Evolutionary conservation across 2,797 vertebrate genomes (phyloP).

Genomic region (Enteromius treurensis): DNA sequence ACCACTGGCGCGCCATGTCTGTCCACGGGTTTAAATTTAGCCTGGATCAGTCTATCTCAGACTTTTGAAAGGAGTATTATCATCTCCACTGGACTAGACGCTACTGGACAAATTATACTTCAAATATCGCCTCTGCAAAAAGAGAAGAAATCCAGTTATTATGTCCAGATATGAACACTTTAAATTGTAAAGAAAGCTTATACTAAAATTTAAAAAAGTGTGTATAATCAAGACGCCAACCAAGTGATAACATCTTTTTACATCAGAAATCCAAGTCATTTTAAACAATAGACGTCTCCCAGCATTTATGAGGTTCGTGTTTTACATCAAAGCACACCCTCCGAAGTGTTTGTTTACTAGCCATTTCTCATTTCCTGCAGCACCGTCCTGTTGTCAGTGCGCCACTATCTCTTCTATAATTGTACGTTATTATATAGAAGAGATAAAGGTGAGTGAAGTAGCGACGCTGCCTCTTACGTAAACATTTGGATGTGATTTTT

Average conservation of each 20-base stretch:
- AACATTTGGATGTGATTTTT: conserved; percentile 72
- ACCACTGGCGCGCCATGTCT: conserved; percentile 74
- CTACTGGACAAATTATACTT: conserved; percentile 38
- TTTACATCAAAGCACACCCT: conserved; percentile 66
- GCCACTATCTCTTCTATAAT: conserved; percentile 71
- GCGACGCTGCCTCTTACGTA: conserved; percentile 66
- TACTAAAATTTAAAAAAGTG: background rate
- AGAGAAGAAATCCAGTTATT: conserved; percentile 17
- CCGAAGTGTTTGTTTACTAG: conserved; percentile 69
- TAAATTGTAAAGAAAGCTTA: conserved; percentile 7
- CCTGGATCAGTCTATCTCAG: conserved; percentile 63
- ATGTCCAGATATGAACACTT: conserved; percentile 18
- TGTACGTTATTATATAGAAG: conserved; percentile 68
- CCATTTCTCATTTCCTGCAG: conserved; percentile 69
- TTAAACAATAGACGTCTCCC: conserved; percentile 49
- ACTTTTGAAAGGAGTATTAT: conserved; percentile 58
- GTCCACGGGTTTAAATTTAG: conserved; percentile 82
- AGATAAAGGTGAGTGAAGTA: conserved; percentile 71
- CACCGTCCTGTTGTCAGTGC: conserved; percentile 58
- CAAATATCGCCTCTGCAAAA: conserved; percentile 20
- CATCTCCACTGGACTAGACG: conserved; percentile 53
- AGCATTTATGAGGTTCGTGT: conserved; percentile 58
- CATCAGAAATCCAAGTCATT: background rate
- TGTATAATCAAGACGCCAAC: background rate
- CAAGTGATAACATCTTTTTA: conserved; percentile 17